Evolutionary conservation across 2,113 vertebrate species (phyloP), one percentile per base, ranked within the genome.

Genomic region (Xiphophorus hellerii): DNA sequence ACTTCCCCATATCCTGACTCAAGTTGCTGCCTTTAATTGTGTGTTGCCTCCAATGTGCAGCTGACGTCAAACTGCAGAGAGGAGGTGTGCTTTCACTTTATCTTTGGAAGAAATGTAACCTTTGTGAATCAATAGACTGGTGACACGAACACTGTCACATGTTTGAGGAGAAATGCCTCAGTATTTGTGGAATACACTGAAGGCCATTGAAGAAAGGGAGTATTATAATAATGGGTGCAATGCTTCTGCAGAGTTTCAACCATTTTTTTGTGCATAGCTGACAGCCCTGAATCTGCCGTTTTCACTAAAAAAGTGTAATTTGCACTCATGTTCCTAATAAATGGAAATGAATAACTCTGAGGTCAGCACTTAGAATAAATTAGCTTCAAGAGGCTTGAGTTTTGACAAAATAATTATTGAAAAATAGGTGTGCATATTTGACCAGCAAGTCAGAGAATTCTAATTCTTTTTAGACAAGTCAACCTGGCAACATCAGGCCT

Each of bases 221-320:
- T n/a, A 66, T 42, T 61, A 39, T 44, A 71, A 58, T 37, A 71
- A 74, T 67, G 78, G 70, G 76, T 76, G 74, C 35, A 48, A 76
- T 42, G 25, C 64, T 66, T 69, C 73, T 31, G 39, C 20, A 11
- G 81, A 71, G 66, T 14, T 68, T 22, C 5, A 66, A 30, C n/a
- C 37, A 39, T 66, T 20, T 10, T 28, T 62, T 15, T 25, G 64
- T 61, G 51, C 13, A 17, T 66, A 22, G 69, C 2, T 27, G 3
- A 4, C 15, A 48, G 13, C 22, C 51, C 20, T 54, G 20, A 51
- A 51, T 51, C 48, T 22, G 20, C 20, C 20, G 20, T 22, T 54
- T 25, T 8, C 5, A 1, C 48, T 51, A 51, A 51, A 51, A 51
- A 17, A 39, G 0, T 44, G 12, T 44, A 25, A 73, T 44, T 60